These are phyloP conservation scores for Xiphorhynchus erythropygius DNA, from an alignment of 2,797 vertebrate genomes.

Conservation along the genomic window DNA sequence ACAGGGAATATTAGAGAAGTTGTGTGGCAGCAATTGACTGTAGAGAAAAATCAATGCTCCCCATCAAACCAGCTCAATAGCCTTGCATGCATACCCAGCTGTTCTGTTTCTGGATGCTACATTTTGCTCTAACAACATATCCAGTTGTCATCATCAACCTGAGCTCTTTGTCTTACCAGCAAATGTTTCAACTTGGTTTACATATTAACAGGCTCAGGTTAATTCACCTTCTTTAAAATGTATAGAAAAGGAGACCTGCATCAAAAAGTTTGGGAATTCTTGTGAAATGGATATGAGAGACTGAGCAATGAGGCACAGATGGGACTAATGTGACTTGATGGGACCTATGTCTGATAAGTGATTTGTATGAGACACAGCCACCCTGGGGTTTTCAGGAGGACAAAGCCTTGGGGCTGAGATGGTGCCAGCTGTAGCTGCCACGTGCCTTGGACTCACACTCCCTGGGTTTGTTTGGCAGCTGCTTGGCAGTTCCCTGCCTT, in stretches of 20 bases:
- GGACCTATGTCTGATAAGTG: not conserved
- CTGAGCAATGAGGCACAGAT: not conserved
- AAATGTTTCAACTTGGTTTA: not conserved
- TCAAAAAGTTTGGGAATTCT: not conserved
- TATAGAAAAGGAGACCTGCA: not conserved
- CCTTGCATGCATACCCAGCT: not conserved
- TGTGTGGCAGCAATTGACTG: not conserved
- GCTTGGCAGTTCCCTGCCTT: not conserved
- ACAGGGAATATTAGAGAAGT: not conserved
- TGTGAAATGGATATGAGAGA: not conserved
- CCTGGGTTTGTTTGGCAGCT: not conserved
- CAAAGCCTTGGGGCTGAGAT: not conserved
- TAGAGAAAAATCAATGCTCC: not conserved
- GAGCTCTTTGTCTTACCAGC: not conserved
- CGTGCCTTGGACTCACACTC: not conserved
- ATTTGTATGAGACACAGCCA: not conserved
- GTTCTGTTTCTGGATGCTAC: not conserved
- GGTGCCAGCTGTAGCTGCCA: not conserved
- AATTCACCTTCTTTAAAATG: not conserved
- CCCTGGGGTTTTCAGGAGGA: not conserved
- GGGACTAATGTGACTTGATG: accelerated
- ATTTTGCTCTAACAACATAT: not conserved
- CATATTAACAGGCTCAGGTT: not conserved
- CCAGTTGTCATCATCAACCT: not conserved
- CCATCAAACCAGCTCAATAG: not conserved